Conservation (phyloP, 2,797 vertebrate genomes). For the Epinephelus awoara region DNA sequence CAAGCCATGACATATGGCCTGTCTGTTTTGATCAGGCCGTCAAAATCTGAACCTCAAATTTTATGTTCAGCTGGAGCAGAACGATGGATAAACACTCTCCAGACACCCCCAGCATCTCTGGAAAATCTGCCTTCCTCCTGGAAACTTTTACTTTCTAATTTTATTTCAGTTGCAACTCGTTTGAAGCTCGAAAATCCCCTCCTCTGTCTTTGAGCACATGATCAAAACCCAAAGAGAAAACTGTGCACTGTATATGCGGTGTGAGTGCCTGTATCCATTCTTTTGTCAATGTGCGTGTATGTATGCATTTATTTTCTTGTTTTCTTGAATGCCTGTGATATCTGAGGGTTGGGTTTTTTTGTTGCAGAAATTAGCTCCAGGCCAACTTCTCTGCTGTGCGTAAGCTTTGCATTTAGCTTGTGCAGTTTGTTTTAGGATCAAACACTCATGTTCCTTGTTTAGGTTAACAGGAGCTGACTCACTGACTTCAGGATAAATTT, state of each 20-base stretch:
- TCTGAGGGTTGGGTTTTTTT: conserved; percentile 7
- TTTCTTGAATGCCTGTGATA: conserved; percentile 7
- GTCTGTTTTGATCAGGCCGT: conserved; percentile 63
- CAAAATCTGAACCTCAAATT: conserved; percentile 56
- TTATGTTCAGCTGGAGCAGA: conserved; percentile 62
- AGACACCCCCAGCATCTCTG: conserved; percentile 46
- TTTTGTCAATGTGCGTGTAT: conserved; percentile 13
- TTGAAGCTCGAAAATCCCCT: conserved; percentile 40
- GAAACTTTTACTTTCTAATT: conserved; percentile 55
- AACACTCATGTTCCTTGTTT: conserved; percentile 14
- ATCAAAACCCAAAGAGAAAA: conserved; percentile 19
- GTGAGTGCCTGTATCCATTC: conserved; percentile 8
- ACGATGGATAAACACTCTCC: conserved; percentile 60
- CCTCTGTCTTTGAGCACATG: conserved; percentile 12
- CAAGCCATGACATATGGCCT: conserved; percentile 63
- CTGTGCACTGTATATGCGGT: neutral
- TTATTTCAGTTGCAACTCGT: conserved; percentile 21
- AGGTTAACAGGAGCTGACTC: conserved; percentile 10
- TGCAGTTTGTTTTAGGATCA: conserved; percentile 13
- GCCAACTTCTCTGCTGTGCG: conserved; percentile 5
- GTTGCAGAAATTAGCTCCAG: neutral
- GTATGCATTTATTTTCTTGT: conserved; percentile 28
- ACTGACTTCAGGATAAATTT: conserved; percentile 20
- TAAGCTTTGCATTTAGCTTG: conserved; percentile 2
- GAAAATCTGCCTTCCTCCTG: conserved; percentile 50